Percentiles rank a stretch among this genome's conserved stretches.
Evolutionary conservation across 2,888 invertebrate genomes (phyloP).

Genomic region (Conops quadrifasciatus): DNA sequence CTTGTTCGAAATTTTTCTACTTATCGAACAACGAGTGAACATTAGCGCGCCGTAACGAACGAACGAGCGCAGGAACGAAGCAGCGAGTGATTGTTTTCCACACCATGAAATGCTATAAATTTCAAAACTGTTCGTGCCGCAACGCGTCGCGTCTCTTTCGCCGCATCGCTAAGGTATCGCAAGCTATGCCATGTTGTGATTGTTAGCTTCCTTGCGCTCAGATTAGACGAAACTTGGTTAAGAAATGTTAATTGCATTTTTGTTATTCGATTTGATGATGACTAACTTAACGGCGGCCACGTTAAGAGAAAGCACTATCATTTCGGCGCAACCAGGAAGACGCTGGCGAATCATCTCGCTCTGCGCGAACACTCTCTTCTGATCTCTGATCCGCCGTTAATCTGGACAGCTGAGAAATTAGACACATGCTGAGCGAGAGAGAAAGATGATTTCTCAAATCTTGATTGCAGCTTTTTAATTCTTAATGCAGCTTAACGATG

Average conservation of each 20-base stretch:
- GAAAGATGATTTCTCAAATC: background rate
- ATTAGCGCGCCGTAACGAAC: background rate
- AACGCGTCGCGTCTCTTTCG: too few species aligned
- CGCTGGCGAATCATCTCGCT: background rate
- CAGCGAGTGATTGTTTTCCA: slow-evolving; percentile 40
- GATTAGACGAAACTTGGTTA: slow-evolving; percentile 38
- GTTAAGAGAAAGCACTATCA: background rate
- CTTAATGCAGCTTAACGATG: background rate
- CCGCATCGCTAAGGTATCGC: too few species aligned
- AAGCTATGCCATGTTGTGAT: background rate
- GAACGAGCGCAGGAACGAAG: too few species aligned
- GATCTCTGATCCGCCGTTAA: slow-evolving; percentile 13
- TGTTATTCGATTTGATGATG: slow-evolving; percentile 26
- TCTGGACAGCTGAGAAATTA: background rate
- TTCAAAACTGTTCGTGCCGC: slow-evolving; percentile 40
- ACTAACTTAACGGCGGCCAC: background rate
- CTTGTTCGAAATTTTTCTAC: slow-evolving; percentile 38
- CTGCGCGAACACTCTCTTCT: background rate
- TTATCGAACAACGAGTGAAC: background rate
- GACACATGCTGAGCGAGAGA: background rate
- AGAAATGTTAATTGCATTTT: slow-evolving; percentile 44
- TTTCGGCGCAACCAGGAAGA: background rate
- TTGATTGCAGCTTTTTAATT: background rate
- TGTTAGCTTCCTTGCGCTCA: slow-evolving; percentile 35
- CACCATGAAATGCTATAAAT: slow-evolving; percentile 51